These are phyloP conservation scores for Galerucella pusilla DNA, from an alignment of 2,888 invertebrate genomes.

Conservation along the genomic window DNA sequence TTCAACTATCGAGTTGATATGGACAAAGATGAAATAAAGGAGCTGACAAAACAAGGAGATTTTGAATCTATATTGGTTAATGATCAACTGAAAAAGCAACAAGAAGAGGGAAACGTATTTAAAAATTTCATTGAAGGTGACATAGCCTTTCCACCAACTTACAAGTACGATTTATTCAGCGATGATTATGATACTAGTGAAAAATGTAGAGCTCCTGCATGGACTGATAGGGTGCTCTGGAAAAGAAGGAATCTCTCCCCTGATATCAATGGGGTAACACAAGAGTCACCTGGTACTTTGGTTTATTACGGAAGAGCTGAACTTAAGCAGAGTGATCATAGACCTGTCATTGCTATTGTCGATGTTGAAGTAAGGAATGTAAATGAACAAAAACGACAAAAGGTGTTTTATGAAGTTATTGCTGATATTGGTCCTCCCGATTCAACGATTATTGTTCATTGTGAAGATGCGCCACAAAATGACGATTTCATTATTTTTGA, in stretches of 20 bases:
- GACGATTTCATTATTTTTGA: constrained; percentile 76
- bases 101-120: constrained; percentile 85
- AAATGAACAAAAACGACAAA: constrained; percentile 79
- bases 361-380: constrained; percentile 89
- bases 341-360: constrained; percentile 93
- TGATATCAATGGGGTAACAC: constrained; percentile 71
- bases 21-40: constrained; percentile 93
- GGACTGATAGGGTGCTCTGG: constrained; percentile 99
- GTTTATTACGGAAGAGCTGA: constrained; percentile 94
- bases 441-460: constrained; percentile 85
- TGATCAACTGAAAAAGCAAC: constrained; percentile 90
- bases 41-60: constrained; percentile 80
- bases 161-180: constrained; percentile 98
- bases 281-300: constrained; percentile 78
- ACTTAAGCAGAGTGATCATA: constrained; percentile 96
- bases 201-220: constrained; percentile 95
- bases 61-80: constrained; percentile 80
- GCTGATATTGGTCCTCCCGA: constrained; percentile 93
- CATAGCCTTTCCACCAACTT: constrained; percentile 93
- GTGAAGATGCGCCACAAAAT: constrained; percentile 51
- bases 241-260: constrained; percentile 80
- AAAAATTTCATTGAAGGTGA: constrained; percentile 93
- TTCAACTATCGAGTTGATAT: constrained; percentile 98
- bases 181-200: constrained; percentile 99
- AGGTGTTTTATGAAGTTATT: constrained; percentile 83